phyloP scores from a whole-genome alignment of 1,140 invertebrate genomes.

The Cydia splendana region DNA sequence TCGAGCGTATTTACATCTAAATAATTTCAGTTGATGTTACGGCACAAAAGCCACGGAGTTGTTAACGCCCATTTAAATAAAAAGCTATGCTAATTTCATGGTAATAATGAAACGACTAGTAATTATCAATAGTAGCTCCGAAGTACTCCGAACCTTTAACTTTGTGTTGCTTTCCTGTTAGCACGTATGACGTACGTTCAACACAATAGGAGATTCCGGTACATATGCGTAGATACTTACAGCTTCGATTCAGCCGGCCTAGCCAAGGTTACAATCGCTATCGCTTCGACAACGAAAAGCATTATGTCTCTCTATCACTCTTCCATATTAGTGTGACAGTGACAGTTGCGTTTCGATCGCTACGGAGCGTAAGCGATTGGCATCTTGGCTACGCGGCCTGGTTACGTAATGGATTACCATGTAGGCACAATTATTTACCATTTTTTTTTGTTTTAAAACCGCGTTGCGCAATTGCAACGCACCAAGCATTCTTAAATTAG shows the following conservation, averaged over 20 bases:
- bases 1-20: background rate
- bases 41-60: conserved; percentile 2
- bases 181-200: background rate
- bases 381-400: no score
- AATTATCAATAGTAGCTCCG: conserved; percentile 29
- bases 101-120: conserved; percentile 20
- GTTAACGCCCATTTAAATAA: conserved; percentile 46
- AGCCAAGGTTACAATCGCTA: no score
- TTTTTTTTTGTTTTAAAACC: background rate
- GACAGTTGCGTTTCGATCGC: no score
- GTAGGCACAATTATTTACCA: no score
- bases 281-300: no score
- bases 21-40: background rate
- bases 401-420: background rate
- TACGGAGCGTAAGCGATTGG: no score
- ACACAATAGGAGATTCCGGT: background rate
- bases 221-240: background rate
- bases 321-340: no score
- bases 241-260: no score
- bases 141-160: background rate
- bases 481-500: no score
- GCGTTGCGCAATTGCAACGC: background rate
- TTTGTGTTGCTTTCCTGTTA: conserved; percentile 14
- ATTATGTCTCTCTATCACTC: no score
- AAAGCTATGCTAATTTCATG: conserved; percentile 53